Conservation (phyloP, 2,113 vertebrate species). For the Takifugu bimaculatus region DNA sequence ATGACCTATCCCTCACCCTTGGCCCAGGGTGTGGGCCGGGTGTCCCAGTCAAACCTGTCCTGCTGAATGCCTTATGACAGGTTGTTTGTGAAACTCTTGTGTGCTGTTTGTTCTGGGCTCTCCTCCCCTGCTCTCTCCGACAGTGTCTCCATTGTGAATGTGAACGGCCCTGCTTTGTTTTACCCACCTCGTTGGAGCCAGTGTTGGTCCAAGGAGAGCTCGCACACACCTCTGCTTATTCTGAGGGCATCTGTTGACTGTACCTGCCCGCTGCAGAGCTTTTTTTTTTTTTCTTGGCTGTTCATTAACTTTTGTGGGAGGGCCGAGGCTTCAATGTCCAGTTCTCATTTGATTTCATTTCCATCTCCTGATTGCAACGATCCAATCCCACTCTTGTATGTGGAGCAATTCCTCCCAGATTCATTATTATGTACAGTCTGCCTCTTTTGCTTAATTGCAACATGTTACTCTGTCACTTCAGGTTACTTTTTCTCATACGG, state of each 20-base stretch:
- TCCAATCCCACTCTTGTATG: not conserved
- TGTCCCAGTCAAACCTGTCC: constrained; percentile 64
- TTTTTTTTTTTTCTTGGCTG: constrained; percentile 12
- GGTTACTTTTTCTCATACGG: not conserved
- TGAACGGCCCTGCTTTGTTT: constrained; percentile 63
- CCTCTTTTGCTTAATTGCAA: not conserved
- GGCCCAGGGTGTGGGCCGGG: constrained; percentile 42
- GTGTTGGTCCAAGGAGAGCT: constrained; percentile 44
- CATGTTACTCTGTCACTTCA: not conserved
- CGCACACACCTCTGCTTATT: constrained; percentile 37
- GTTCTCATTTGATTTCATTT: not conserved
- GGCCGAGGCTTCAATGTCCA: not conserved
- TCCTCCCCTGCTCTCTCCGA: constrained; percentile 56
- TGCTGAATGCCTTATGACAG: constrained; percentile 67
- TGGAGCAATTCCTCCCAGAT: not conserved
- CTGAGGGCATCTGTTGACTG: constrained; percentile 34
- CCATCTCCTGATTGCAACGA: not conserved
- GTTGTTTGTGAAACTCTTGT: constrained; percentile 68
- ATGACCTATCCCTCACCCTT: constrained; percentile 57
- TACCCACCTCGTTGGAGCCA: constrained; percentile 47
- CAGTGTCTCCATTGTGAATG: constrained; percentile 58
- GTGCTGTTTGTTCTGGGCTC: constrained; percentile 65
- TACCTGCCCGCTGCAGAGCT: constrained; percentile 42
- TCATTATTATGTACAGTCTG: too few relatives aligned
- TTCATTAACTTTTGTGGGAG: constrained; percentile 3